Evolutionary conservation across 2,113 vertebrate species (phyloP).

Genomic region (Perca flavescens): DNA sequence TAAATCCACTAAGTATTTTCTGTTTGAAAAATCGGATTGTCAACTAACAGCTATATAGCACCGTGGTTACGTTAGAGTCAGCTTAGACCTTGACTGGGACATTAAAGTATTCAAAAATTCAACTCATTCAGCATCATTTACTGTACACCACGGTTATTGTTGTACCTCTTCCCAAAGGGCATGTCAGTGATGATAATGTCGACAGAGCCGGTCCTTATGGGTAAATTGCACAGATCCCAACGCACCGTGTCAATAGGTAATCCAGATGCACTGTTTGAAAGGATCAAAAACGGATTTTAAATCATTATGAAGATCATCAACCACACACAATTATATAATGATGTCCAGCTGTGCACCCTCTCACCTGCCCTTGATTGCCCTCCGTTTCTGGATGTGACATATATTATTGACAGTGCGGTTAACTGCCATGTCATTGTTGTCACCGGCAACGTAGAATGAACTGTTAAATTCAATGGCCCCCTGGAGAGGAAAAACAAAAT

Average conservation of each 20-base stretch:
- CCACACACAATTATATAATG: background rate
- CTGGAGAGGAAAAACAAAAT: conserved; percentile 73
- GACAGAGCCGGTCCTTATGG: conserved; percentile 90
- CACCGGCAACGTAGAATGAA: conserved; percentile 94
- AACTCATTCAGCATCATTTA: background rate
- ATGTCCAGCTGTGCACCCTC: background rate
- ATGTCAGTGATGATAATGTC: conserved; percentile 95
- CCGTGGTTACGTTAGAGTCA: background rate
- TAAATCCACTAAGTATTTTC: background rate
- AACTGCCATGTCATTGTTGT: conserved; percentile 93
- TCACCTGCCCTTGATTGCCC: conserved; percentile 84
- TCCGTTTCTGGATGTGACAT: conserved; percentile 90
- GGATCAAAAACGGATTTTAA: background rate
- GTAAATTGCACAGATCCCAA: conserved; percentile 93
- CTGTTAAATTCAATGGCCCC: conserved; percentile 91
- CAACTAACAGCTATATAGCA: background rate
- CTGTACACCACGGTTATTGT: too few species aligned
- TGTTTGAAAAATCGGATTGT: background rate
- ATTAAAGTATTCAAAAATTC: background rate
- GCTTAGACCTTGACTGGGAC: background rate
- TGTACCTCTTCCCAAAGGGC: conserved; percentile 98
- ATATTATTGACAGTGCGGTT: conserved; percentile 94
- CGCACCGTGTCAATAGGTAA: conserved; percentile 91
- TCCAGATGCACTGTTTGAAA: conserved; percentile 79
- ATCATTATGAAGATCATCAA: background rate